A percentile compares a stretch with the other conserved stretches of the same genome.
These are phyloP conservation scores for Rachycentron canadum DNA, from an alignment of 2,797 vertebrate species.

Conservation along the genomic window DNA sequence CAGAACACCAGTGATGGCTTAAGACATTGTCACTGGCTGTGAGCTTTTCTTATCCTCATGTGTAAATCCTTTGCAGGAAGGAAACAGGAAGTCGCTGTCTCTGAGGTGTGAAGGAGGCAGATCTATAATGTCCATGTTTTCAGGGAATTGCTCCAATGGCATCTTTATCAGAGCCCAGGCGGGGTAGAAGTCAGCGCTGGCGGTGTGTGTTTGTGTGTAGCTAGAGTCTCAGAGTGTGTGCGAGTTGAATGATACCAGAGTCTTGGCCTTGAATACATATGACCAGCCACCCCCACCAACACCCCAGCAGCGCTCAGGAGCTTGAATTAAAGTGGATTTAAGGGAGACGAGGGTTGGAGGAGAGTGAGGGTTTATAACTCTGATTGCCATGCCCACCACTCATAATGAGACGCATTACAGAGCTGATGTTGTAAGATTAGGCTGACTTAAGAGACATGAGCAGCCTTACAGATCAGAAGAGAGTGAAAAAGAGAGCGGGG, in stretches of 20 bases:
- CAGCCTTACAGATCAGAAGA: constrained; percentile 57
- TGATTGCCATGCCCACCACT: constrained; percentile 79
- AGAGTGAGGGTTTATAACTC: constrained; percentile 76
- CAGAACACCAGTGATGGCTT: constrained; percentile 15
- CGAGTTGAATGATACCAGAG: constrained; percentile 21
- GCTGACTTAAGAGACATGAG: constrained; percentile 75
- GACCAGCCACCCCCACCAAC: not conserved
- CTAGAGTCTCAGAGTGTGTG: constrained; percentile 5
- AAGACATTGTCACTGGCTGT: constrained; percentile 1
- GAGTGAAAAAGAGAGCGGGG: not conserved
- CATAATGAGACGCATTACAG: constrained; percentile 84
- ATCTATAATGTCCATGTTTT: constrained; percentile 25
- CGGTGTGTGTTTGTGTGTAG: constrained; percentile 12
- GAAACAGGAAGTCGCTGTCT: constrained; percentile 18
- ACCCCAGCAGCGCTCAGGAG: constrained; percentile 40
- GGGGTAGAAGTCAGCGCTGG: not conserved
- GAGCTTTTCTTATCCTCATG: constrained; percentile 26
- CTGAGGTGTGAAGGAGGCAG: constrained; percentile 45
- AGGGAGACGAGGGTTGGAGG: constrained; percentile 54
- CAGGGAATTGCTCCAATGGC: constrained; percentile 15
- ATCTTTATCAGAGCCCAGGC: constrained; percentile 13
- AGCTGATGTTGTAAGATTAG: constrained; percentile 85
- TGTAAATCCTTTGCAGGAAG: constrained; percentile 9
- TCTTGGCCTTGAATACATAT: constrained; percentile 55
- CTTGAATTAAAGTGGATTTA: constrained; percentile 80